Base-by-base conservation (phyloP, 1,140 invertebrate species). In the Homarus americanus region DNA sequence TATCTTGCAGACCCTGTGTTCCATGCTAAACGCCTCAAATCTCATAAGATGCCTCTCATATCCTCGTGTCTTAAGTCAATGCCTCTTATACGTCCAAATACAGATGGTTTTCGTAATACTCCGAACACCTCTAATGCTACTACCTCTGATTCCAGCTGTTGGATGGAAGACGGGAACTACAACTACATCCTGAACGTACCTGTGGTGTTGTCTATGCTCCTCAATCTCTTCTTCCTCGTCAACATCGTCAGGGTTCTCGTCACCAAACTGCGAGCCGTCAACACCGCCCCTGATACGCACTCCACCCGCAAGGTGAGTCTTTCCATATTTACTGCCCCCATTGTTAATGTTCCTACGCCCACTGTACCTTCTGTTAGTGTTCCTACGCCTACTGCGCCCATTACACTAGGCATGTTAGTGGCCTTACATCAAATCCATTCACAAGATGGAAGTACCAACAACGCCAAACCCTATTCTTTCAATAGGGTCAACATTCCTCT, bases 201-300 rank as follows among this genome's bases (percentile, higher is more conserved):
- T 0, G 97, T 98, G 24, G 96, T 96, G 93, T 95, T 96, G 41
- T 97, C 97, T 12, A 96, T 98, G 93, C 95, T 97, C 93, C 95
- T 98, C 41, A 99, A 99, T 94, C 95, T 98, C 34, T 95, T 97
- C 82, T 99, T 99, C 94, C 96, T 99, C 53, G 97, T 97, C 94
- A 99, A 99, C 95, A 99, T 99, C 93, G 97, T 99, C 75, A 95
- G 98, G 83, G 97, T 99, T 4, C 95, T 99, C n/a, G 96, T 98
- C 49, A 96, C 97, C 9, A 99, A 99, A 94, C 94, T 99, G 82
- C 78, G 92, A 24, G 92, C 91, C 36, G 86, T 91, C 38, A 86
- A 92, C 72, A 90, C 92, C 2, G 69, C 75, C 15, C 92, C 92
- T 3, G 87, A 92, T 69, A 90, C 88, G 20, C 82, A 87, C 73